These are phyloP conservation scores for Rhinophrynus dorsalis DNA, from an alignment of 2,797 vertebrate species.

Conservation along the genomic window DNA sequence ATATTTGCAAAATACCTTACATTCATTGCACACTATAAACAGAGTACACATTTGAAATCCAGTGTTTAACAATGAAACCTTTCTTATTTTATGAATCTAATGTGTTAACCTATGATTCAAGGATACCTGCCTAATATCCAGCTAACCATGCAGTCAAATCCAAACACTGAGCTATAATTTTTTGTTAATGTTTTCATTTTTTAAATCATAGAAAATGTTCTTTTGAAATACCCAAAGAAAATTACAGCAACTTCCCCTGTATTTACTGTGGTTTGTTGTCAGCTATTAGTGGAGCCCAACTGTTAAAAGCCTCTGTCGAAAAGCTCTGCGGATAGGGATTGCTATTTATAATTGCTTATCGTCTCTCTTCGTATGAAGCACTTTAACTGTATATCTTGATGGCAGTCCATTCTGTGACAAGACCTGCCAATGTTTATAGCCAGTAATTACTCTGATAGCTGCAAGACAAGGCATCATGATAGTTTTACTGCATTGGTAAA, in stretches of 20 bases:
- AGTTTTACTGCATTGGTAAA: constrained; percentile 55
- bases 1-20: too few relatives aligned
- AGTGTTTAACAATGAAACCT: too few relatives aligned
- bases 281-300: constrained; percentile 12
- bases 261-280: constrained; percentile 34
- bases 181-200: constrained; percentile 3
- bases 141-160: constrained; percentile 4
- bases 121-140: background rate
- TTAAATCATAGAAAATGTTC: constrained; percentile 8
- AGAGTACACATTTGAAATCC: too few relatives aligned
- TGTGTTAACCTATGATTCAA: constrained; percentile 22
- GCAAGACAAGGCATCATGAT: constrained; percentile 55
- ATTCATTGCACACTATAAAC: too few relatives aligned
- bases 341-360: constrained; percentile 41
- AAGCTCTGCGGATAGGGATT: constrained; percentile 7
- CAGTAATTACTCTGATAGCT: constrained; percentile 57
- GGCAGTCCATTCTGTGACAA: constrained; percentile 48
- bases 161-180: constrained; percentile 13
- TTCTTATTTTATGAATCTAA: constrained; percentile 19
- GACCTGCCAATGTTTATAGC: constrained; percentile 52
- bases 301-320: constrained; percentile 9
- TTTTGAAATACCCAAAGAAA: constrained; percentile 18
- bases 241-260: background rate
- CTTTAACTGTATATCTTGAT: constrained; percentile 46
- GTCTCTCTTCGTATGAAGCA: constrained; percentile 39